Percentiles rank a stretch among this genome's conserved stretches.
Conservation (phyloP, 2,888 invertebrate species). For the Cosmia trapezina region DNA sequence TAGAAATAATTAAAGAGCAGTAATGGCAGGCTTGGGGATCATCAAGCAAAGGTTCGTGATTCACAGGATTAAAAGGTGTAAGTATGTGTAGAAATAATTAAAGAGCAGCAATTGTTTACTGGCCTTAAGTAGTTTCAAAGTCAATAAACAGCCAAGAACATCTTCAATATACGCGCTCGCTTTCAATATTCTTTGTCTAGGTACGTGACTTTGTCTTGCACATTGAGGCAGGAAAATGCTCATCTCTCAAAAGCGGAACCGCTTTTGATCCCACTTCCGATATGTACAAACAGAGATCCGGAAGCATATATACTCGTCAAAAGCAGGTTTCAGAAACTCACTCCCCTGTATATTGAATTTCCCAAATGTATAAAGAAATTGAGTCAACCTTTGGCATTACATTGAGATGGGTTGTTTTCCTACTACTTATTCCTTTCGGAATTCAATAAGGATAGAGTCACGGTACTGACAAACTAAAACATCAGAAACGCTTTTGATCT, state of each 20-base stretch:
- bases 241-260: conserved; percentile 14
- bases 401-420: neutral
- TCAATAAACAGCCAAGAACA: neutral
- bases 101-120: neutral
- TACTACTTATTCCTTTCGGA: conserved; percentile 2
- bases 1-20: neutral
- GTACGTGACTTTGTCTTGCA: neutral
- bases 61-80: neutral
- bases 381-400: conserved; percentile 6
- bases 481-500: conserved; percentile 29
- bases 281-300: conserved; percentile 1
- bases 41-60: neutral
- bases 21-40: neutral
- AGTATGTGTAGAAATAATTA: too few species aligned
- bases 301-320: neutral
- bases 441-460: conserved; percentile 1
- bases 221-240: conserved; percentile 14
- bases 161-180: neutral
- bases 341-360: neutral
- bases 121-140: neutral
- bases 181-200: neutral
- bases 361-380: conserved; percentile 12
- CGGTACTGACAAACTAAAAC: neutral
- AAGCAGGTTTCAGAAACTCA: conserved; percentile 9
- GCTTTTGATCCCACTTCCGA: conserved; percentile 20